Evolutionary conservation across 2,797 vertebrate genomes (phyloP), one percentile per base, ranked within the genome.

Genomic region (Hipposideros larvatus): DNA sequence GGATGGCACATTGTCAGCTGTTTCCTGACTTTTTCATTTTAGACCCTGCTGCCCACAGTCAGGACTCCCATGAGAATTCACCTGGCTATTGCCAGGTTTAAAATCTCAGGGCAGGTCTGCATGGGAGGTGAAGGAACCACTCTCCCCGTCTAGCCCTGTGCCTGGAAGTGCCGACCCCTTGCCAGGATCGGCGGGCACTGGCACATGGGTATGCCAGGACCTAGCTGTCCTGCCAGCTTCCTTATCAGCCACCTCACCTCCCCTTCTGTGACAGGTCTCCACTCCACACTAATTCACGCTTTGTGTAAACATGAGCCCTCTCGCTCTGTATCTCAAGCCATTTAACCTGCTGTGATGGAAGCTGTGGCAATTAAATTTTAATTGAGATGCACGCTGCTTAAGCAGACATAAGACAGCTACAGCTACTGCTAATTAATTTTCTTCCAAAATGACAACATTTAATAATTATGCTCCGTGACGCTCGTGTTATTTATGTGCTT

Each of bases 361-460:
- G 98, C 98, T 96, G 96, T 91, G 96, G 98, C 98, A 98, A 98
- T 98, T 98, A 98, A 98, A 98, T 98, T 98, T 98, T 98, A 98
- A 99, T 98, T 98, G 98, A 98, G 98, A 98, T 98, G 97, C 98
- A 98, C 97, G 34, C 98, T 98, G 97, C 97, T 98, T 98, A 98
- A 98, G 98, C 97, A 98, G 97, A 98, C 98, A 97, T 97, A 97
- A 98, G 98, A 98, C 98, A 98, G 98, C 98, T 98, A 97, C 97
- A 98, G 97, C 97, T 97, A 96, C 97, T 98, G 97, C 98, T 98
- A 98, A 98, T 98, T 98, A 99, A 99, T 98, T 98, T 98, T 98
- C 97, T 98, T 98, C 98, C 34, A 91, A 98, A 98, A 98, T 98
- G 98, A 98, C 98, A 98, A 98, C 98, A 98, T 98, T 98, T 98